Evolutionary conservation across 2,797 vertebrate genomes (phyloP).

Genomic region (Sebastolobus altivelis): DNA sequence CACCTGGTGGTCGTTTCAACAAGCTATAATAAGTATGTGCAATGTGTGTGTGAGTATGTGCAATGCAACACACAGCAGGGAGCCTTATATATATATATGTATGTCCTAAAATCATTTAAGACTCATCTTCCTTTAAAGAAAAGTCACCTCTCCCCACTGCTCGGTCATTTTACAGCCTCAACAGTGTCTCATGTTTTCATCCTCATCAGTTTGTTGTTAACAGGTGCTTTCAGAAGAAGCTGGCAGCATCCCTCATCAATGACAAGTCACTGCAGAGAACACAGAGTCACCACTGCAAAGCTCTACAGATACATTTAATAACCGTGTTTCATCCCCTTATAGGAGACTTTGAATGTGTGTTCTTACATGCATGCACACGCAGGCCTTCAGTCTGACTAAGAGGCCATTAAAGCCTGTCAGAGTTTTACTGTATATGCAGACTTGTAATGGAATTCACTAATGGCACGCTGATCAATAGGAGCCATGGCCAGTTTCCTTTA

Average conservation of each 20-base stretch:
- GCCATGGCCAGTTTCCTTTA: constrained; percentile 63
- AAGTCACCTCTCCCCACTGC: neutral
- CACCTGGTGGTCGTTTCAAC: constrained; percentile 73
- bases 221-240: constrained; percentile 56
- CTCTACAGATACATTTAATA: neutral
- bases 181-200: constrained; percentile 16
- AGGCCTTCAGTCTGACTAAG: constrained; percentile 64
- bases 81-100: neutral
- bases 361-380: constrained; percentile 62
- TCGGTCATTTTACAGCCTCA: constrained; percentile 13
- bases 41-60: constrained; percentile 33
- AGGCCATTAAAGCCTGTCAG: constrained; percentile 75
- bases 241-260: constrained; percentile 15
- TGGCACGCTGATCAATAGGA: constrained; percentile 79
- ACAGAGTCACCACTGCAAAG: constrained; percentile 32
- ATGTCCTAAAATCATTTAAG: constrained; percentile 26
- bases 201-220: constrained; percentile 41
- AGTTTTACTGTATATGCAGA: constrained; percentile 65
- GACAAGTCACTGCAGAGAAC: constrained; percentile 18
- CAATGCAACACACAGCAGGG: constrained; percentile 23
- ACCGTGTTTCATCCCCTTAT: constrained; percentile 27
- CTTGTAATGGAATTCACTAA: constrained; percentile 80
- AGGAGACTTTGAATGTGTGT: constrained; percentile 38
- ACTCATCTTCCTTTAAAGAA: constrained; percentile 18
- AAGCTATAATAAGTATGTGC: constrained; percentile 81